A percentile compares a stretch with the other conserved stretches of the same genome.
Conservation (phyloP, 2,888 invertebrate genomes). For the Pristionchus mayeri region DNA sequence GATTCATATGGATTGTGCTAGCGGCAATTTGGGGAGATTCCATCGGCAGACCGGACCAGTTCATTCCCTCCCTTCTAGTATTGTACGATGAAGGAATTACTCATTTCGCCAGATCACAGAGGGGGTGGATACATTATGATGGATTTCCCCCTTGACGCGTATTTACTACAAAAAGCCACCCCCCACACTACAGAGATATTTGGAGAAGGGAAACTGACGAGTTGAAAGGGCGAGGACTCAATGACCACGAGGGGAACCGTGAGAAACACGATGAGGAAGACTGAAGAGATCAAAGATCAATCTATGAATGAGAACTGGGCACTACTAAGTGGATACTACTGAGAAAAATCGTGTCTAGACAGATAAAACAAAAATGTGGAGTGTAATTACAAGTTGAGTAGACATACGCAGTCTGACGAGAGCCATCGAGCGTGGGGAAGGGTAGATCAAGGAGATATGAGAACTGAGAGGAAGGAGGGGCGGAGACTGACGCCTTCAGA, state of each 20-base stretch:
- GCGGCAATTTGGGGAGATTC: neutral
- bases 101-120: no score
- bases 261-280: neutral
- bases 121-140: no score
- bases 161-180: no score
- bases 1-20: neutral
- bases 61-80: neutral
- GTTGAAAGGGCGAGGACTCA: neutral
- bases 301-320: neutral
- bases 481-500: slow-evolving; percentile 6
- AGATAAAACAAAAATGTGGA: neutral
- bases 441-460: slow-evolving; percentile 31
- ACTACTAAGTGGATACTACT: neutral
- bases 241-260: neutral
- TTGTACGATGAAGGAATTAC: neutral
- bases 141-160: no score
- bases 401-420: neutral
- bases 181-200: no score
- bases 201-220: neutral
- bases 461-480: neutral
- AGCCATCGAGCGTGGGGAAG: neutral
- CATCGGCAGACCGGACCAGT: neutral
- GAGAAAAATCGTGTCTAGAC: no score
- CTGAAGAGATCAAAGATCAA: slow-evolving; percentile 18
- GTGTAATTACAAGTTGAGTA: neutral